Percentiles rank a stretch among this genome's conserved stretches.
Evolutionary conservation across 2,113 vertebrate species (phyloP).

Genomic region (Lophochroa leadbeateri): DNA sequence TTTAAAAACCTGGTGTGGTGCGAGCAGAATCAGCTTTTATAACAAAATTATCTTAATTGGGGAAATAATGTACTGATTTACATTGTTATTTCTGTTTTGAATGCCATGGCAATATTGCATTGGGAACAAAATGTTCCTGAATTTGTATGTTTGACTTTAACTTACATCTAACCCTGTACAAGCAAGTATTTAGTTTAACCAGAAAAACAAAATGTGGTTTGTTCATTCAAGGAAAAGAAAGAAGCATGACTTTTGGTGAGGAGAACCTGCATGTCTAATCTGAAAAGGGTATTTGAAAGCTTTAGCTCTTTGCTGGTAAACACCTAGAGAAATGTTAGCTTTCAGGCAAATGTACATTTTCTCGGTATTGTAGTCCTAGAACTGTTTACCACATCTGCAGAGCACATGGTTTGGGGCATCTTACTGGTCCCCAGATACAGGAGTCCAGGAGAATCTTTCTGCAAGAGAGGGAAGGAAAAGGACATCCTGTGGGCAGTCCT

Average conservation of each 20-base stretch:
- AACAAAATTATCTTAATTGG: constrained; percentile 22
- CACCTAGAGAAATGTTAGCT: background rate
- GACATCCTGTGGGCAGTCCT: rapidly evolving
- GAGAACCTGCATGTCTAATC: background rate
- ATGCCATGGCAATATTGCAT: background rate
- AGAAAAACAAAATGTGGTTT: constrained; percentile 30
- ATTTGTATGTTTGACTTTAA: constrained; percentile 36
- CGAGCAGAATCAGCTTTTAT: background rate
- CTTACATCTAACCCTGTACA: background rate
- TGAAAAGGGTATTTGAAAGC: background rate
- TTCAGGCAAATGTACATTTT: background rate
- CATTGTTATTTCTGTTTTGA: background rate
- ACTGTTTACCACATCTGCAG: background rate
- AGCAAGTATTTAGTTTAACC: constrained; percentile 20
- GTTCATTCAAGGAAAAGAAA: constrained; percentile 35
- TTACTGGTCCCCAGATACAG: background rate
- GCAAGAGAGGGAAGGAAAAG: background rate
- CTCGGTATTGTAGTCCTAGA: background rate
- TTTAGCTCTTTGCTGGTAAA: background rate
- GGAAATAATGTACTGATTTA: constrained; percentile 32
- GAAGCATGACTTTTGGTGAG: background rate
- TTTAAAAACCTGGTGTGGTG: background rate
- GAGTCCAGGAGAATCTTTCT: background rate
- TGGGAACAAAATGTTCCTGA: constrained; percentile 36
- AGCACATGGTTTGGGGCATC: background rate